Evolutionary conservation across 2,888 invertebrate species (phyloP).

Genomic region (Drosophila leonis): DNA sequence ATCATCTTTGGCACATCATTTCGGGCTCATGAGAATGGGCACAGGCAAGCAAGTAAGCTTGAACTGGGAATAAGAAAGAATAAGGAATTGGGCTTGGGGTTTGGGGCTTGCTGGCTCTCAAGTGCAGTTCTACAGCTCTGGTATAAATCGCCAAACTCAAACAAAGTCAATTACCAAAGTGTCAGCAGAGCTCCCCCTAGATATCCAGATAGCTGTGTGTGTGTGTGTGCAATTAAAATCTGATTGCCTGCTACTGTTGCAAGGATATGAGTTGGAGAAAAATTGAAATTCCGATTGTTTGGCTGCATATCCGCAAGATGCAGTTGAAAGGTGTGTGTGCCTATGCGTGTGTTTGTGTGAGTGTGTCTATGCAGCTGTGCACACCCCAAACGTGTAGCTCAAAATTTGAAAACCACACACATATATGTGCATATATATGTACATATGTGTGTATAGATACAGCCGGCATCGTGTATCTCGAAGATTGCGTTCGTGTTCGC

Average conservation of each 20-base stretch:
- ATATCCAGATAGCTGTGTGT: conserved; percentile 14
- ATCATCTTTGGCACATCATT: conserved; percentile 71
- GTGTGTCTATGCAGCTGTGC: conserved; percentile 50
- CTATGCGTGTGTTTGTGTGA: conserved; percentile 9
- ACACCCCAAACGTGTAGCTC: conserved; percentile 79
- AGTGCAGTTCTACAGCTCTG: conserved; percentile 28
- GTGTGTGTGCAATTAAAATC: conserved; percentile 80
- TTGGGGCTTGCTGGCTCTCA: conserved; percentile 14
- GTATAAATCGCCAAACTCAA: conserved; percentile 51
- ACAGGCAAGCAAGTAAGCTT: neutral
- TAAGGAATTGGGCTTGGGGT: neutral
- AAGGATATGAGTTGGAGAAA: conserved; percentile 57
- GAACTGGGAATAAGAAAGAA: neutral
- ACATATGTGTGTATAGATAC: neutral
- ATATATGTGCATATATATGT: conserved; percentile 12
- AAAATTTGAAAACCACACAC: conserved; percentile 68
- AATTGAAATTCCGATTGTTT: conserved; percentile 64
- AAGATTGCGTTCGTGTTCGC: conserved; percentile 74
- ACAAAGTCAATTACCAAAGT: conserved; percentile 69
- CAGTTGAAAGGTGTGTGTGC: conserved; percentile 36
- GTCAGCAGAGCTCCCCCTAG: conserved; percentile 54
- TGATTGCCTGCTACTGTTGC: conserved; percentile 78
- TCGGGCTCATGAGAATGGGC: conserved; percentile 25
- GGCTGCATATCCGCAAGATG: conserved; percentile 63
- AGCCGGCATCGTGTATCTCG: conserved; percentile 48